Percentiles rank a stretch among this genome's conserved stretches.
Conservation (phyloP, 2,113 vertebrate species). For the Dunckerocampus dactyliophorus region DNA sequence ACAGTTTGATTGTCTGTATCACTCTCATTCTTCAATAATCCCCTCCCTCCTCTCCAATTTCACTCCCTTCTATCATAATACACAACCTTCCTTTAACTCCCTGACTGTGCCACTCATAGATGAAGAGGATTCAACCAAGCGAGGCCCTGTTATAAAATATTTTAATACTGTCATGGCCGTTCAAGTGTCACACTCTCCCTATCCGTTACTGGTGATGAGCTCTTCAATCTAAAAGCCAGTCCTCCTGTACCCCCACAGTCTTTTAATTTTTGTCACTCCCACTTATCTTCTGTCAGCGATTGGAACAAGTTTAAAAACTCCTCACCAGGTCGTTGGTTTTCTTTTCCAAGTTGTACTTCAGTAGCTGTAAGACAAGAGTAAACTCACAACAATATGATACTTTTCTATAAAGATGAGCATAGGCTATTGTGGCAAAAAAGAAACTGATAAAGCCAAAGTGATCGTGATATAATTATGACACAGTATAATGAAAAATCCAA, state of each 20-base stretch:
- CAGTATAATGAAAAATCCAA: neutral
- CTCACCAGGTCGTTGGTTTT: conserved; percentile 92
- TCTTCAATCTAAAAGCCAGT: conserved; percentile 54
- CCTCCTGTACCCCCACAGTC: conserved; percentile 58
- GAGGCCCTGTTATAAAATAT: conserved; percentile 74
- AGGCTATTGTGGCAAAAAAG: neutral
- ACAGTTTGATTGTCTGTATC: conserved; percentile 74
- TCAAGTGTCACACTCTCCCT: conserved; percentile 78
- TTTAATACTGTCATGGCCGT: conserved; percentile 74
- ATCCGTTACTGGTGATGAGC: conserved; percentile 75
- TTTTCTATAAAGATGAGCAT: neutral
- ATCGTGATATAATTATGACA: neutral
- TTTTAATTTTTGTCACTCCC: conserved; percentile 65
- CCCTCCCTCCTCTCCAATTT: conserved; percentile 33
- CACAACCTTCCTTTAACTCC: conserved; percentile 34
- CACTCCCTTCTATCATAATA: conserved; percentile 38
- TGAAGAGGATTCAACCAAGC: conserved; percentile 71
- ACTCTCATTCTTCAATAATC: conserved; percentile 20
- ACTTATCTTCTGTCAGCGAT: conserved; percentile 65
- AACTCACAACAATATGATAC: neutral
- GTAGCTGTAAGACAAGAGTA: conserved; percentile 80
- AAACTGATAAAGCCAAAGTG: no score
- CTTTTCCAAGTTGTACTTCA: conserved; percentile 91
- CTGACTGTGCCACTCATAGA: conserved; percentile 42
- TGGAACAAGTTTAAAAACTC: conserved; percentile 66